Base-by-base conservation (phyloP, 1,140 invertebrate genomes). In the Aphaenogaster floridana region DNA sequence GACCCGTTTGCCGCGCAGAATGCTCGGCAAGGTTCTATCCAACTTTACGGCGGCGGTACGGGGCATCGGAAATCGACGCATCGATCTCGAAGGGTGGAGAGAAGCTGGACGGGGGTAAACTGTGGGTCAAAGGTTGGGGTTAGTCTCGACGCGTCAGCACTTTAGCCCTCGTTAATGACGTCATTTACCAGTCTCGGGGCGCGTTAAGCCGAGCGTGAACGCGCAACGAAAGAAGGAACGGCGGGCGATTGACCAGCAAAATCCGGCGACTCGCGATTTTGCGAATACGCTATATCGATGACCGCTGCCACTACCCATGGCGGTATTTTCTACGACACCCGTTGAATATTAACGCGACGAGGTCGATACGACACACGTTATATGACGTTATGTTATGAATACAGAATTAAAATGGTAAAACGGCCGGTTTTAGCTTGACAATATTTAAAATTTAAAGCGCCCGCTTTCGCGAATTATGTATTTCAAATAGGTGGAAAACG, bases 131-230 rank as follows among this genome's bases (percentile, higher is more conserved):
- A 85, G 87, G 88, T 91, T 89, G 85, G 87, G 85, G 90, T 92
- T 87, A 91, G 92, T 91, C 91, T 89, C 87, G 86, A 90, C 89
- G 90, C 91, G 92, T 93, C 92, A 93, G 93, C 92, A 90, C 92
- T 93, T 93, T 93, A 88, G 86, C 69, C 86, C 87, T 93, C 91
- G 90, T 93, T 93, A 93, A 93, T 93, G 92, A 93, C 90, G 90
- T 93, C 91, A 93, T 93, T 93, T 93, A 93, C 91, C 79, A 90
- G 90, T 92, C 91, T 91, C 87, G 34, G 72, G 52, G 85, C 64
- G 59, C 54, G 57, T 54, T 87, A 80, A 63, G 76, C 57, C 68
- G 84, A 63, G 54, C 66, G 69, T 79, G 83, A 88, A 88, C 50
- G 36, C 13, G 69, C 68, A 64, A 64, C 57, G 64, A 74, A 59